phyloP scores from a whole-genome alignment of 2,113 vertebrate species.

The Cromileptes altivelis region DNA sequence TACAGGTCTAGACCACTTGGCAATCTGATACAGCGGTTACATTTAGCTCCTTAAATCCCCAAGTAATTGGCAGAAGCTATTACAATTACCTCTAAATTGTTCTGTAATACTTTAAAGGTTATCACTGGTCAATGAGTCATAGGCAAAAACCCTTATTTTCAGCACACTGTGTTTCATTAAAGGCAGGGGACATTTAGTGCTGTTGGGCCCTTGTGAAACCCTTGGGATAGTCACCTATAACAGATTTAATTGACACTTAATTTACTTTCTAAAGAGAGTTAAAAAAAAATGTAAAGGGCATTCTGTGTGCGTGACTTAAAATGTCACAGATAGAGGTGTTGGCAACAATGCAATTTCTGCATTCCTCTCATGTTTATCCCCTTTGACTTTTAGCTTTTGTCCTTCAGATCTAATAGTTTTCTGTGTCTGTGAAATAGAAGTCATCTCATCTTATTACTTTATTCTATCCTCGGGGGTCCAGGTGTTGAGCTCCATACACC shows the following conservation, averaged over 20 bases:
- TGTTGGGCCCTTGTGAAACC: slow-evolving; percentile 12
- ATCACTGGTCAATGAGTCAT: slow-evolving; percentile 42
- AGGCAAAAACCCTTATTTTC: not conserved
- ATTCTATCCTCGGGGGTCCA: slow-evolving; percentile 2
- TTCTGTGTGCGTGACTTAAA: slow-evolving; percentile 30
- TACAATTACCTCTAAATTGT: slow-evolving; percentile 40
- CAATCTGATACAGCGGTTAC: slow-evolving; percentile 37
- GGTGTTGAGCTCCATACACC: slow-evolving; percentile 11
- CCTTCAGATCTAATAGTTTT: slow-evolving; percentile 39
- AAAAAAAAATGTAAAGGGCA: slow-evolving; percentile 43
- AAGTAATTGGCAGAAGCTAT: slow-evolving; percentile 42
- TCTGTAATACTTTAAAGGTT: slow-evolving; percentile 42
- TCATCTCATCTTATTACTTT: slow-evolving; percentile 22
- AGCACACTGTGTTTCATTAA: not conserved
- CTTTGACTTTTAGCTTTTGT: slow-evolving; percentile 45
- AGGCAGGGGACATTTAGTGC: not conserved
- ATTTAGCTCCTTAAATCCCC: slow-evolving; percentile 42
- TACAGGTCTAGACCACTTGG: slow-evolving; percentile 32
- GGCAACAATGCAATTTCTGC: slow-evolving; percentile 26
- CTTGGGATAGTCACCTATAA: slow-evolving; percentile 4
- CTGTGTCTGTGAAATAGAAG: slow-evolving; percentile 8
- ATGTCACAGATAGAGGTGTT: slow-evolving; percentile 31
- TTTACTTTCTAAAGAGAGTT: slow-evolving; percentile 17
- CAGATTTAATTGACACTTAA: slow-evolving; percentile 30
- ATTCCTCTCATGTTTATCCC: not conserved